phyloP scores from a whole-genome alignment of 2,888 invertebrate species.

The Lasioglossum marginatum region DNA sequence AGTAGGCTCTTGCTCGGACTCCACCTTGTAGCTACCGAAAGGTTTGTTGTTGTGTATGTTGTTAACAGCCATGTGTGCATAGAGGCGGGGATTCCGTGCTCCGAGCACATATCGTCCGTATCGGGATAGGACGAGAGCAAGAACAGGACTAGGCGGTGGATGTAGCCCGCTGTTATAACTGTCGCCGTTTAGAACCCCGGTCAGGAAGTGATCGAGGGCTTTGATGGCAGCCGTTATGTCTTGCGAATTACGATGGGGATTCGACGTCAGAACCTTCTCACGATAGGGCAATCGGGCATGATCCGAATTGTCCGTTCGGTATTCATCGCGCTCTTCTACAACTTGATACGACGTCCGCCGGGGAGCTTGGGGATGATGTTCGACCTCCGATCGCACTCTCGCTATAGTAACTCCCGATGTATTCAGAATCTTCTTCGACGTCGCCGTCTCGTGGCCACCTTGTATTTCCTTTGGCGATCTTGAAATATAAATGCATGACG shows the following conservation, averaged over 20 bases:
- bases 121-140: constrained; percentile 88
- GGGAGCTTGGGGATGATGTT: constrained; percentile 41
- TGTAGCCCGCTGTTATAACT: constrained; percentile 87
- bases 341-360: constrained; percentile 56
- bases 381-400: constrained; percentile 9
- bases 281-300: constrained; percentile 50
- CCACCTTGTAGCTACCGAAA: constrained; percentile 87
- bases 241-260: constrained; percentile 60
- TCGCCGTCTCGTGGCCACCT: too few species aligned
- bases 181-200: constrained; percentile 68
- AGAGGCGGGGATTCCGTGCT: constrained; percentile 75
- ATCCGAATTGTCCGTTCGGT: constrained; percentile 51
- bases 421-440: not conserved
- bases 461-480: constrained; percentile 4
- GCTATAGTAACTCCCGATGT: not conserved
- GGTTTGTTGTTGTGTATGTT: constrained; percentile 89
- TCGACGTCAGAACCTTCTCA: constrained; percentile 46
- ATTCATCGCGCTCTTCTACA: constrained; percentile 54
- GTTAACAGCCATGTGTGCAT: constrained; percentile 88
- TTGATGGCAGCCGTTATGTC: constrained; percentile 69
- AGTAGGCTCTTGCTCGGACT: constrained; percentile 64
- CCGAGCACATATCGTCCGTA: constrained; percentile 87
- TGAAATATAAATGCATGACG: not conserved
- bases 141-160: constrained; percentile 86
- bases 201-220: constrained; percentile 75